Evolutionary conservation across 2,888 invertebrate genomes (phyloP).

Genomic region (Apamea epomidion): DNA sequence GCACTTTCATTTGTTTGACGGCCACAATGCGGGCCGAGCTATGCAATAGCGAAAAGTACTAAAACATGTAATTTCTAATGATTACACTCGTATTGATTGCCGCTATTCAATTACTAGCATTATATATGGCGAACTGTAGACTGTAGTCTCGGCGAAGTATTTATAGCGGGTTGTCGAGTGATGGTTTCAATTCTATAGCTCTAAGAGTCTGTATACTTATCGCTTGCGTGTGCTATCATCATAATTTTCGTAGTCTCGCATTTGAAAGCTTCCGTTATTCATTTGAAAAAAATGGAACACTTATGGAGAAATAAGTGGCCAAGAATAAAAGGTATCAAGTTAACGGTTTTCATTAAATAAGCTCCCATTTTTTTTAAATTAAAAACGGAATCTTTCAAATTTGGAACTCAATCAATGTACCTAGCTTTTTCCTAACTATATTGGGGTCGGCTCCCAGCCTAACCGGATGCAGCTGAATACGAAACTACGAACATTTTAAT

Average conservation of each 20-base stretch:
- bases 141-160: not conserved
- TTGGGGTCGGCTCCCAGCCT: too few species aligned
- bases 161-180: slow-evolving; percentile 10
- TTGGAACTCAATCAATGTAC: not conserved
- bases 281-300: too few species aligned
- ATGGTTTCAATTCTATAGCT: not conserved
- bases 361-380: not conserved
- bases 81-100: slow-evolving; percentile 13
- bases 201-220: not conserved
- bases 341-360: not conserved
- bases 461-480: too few species aligned
- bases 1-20: slow-evolving; percentile 14
- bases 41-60: slow-evolving; percentile 4
- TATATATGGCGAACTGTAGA: not conserved
- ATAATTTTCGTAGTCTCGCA: too few species aligned
- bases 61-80: slow-evolving; percentile 7
- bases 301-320: not conserved
- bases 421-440: too few species aligned
- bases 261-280: too few species aligned
- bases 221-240: not conserved
- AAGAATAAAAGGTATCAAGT: not conserved
- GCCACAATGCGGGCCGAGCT: not conserved
- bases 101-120: slow-evolving; percentile 11
- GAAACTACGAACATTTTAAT: not conserved
- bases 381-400: not conserved